These are phyloP conservation scores for Bhutanitis thaidina DNA, from an alignment of 2,888 invertebrate genomes.

Conservation along the genomic window DNA sequence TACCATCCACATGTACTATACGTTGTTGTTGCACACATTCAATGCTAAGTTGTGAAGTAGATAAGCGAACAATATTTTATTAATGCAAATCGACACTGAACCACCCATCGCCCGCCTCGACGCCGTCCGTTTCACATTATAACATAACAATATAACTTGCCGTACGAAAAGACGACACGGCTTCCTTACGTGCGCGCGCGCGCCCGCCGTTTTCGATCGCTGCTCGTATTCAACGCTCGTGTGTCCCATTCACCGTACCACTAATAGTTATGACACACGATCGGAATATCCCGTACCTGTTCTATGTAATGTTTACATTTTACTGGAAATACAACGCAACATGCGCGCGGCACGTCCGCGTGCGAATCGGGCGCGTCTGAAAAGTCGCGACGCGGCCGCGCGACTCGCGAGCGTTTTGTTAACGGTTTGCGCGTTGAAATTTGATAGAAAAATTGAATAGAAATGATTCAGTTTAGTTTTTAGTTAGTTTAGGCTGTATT, in stretches of 20 bases:
- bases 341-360: constrained; percentile 31
- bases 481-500: too few relatives aligned
- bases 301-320: constrained; percentile 70
- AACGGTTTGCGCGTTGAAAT: too few relatives aligned
- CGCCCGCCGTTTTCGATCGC: constrained; percentile 8
- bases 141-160: constrained; percentile 16
- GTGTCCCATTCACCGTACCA: constrained; percentile 42
- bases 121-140: constrained; percentile 13
- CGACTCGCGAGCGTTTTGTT: too few relatives aligned
- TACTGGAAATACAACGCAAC: constrained; percentile 60
- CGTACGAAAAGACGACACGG: constrained; percentile 24
- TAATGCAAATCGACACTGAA: too few relatives aligned
- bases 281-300: constrained; percentile 66
- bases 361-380: constrained; percentile 22
- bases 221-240: constrained; percentile 20
- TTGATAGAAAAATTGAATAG: too few relatives aligned
- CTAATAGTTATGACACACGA: constrained; percentile 70
- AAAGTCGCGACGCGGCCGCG: too few relatives aligned
- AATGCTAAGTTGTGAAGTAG: too few relatives aligned
- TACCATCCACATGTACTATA: too few relatives aligned
- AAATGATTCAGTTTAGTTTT: too few relatives aligned
- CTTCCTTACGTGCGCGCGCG: constrained; percentile 20
- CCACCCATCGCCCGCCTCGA: background rate
- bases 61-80: too few relatives aligned
- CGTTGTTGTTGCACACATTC: too few relatives aligned